Conservation (phyloP, 1,140 invertebrate species). For the Psilanteris sp. region DNA sequence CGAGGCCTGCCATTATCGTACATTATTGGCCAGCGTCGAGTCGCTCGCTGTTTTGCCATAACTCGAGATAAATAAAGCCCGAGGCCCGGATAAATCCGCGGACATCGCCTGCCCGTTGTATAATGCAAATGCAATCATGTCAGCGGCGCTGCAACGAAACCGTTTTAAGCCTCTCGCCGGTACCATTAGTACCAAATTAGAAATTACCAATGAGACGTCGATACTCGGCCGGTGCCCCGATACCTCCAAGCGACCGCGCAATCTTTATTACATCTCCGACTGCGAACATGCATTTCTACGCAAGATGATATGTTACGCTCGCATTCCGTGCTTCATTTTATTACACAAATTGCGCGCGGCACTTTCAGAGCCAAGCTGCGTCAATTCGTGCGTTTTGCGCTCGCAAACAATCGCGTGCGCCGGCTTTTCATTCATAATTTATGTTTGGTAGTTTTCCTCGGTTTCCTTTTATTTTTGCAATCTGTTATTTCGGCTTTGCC, state of each 20-base stretch:
- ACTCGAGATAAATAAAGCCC: conserved; percentile 75
- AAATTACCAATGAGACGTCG: conserved; percentile 62
- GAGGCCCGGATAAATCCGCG: conserved; percentile 73
- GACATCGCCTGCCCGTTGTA: conserved; percentile 70
- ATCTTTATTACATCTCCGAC: conserved; percentile 59
- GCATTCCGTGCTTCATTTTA: conserved; percentile 39
- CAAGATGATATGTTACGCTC: conserved; percentile 46
- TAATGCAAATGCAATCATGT: conserved; percentile 77
- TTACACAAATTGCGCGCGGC: conserved; percentile 35
- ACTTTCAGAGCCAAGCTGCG: background rate
- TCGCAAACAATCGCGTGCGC: background rate
- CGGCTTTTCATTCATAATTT: background rate
- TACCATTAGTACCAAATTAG: conserved; percentile 64
- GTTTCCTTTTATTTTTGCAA: too few relatives aligned
- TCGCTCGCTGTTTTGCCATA: conserved; percentile 75
- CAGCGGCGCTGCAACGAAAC: conserved; percentile 62
- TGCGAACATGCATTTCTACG: conserved; percentile 49
- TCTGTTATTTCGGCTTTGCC: too few relatives aligned
- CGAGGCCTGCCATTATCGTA: conserved; percentile 74
- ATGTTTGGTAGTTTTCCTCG: too few relatives aligned
- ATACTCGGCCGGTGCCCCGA: conserved; percentile 25
- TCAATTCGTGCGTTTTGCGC: conserved; percentile 5
- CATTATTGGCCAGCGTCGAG: conserved; percentile 73
- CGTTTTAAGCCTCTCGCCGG: conserved; percentile 54
- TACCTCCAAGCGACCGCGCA: conserved; percentile 26